Evolutionary conservation across 1,140 invertebrate genomes (phyloP), one percentile per base, ranked within the genome.

Genomic region (Bombus picipes): DNA sequence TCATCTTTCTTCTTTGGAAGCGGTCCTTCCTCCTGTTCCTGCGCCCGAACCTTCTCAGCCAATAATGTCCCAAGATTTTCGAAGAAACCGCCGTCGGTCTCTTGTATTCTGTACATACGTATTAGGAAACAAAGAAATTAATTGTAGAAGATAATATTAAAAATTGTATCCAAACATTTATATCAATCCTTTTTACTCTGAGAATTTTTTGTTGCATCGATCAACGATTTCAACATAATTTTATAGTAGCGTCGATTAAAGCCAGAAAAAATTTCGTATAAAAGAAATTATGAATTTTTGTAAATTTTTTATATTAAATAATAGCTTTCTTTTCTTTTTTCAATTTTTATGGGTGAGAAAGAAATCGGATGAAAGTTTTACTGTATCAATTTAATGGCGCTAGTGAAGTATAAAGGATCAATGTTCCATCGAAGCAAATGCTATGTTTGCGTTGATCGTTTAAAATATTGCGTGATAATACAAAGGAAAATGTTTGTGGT

Each of bases 11-110:
- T 91, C 41, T 86, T 68, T 15, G 93, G 92, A 53, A 93, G 81
- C 8, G 92, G 92, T 65, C 92, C 93, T 85, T 94, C 94, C 28
- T 85, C 89, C 22, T 89, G 85, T 59, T 92, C 91, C 78, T 94
- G 94, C 12, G 87, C 91, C 57, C 92, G 89, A 25, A 87, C 94
- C 84, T 96, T 96, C 92, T 97, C 97, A n/a, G 96, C 96, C 53
- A 98, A 92, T 28, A 97, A 94, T 0, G 96, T 97, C 2, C 97
- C 97, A 90, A 98, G 97, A 87, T 97, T 97, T 92, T 98, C 97
- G 92, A 98, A 98, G 92, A 98, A 98, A 57, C 97, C 96, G 88
- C 97, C 97, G 93, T 98, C 97, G 8, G 97, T 95, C 95, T 97
- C 97, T 95, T 97, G 97, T 82, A 97, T 96, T 94, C 97, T 97